Percentiles rank a stretch among this genome's conserved stretches.
phyloP scores from a whole-genome alignment of 2,797 vertebrate genomes.

The Fratercula arctica region DNA sequence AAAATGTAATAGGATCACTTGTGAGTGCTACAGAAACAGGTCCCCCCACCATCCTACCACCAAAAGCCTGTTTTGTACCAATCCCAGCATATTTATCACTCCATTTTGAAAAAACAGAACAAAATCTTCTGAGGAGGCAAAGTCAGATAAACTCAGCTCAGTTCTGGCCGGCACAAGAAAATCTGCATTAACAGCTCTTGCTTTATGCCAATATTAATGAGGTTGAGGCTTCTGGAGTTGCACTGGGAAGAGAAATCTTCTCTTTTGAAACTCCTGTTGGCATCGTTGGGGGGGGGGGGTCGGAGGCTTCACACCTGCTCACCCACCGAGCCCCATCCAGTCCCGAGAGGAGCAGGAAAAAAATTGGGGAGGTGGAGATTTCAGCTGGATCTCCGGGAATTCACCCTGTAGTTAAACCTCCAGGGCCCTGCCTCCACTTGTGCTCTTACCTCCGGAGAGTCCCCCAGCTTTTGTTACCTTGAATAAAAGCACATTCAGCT shows the following conservation, averaged over 20 bases:
- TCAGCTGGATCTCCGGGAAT: not conserved
- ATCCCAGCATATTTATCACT: not conserved
- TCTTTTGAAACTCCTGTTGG: not conserved
- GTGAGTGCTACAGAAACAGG: not conserved
- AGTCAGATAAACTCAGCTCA: constrained; percentile 12
- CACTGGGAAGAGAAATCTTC: not conserved
- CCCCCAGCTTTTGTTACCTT: constrained; percentile 50
- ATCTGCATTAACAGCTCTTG: not conserved
- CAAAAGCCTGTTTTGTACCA: not conserved
- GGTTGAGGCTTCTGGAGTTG: not conserved
- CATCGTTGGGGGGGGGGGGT: not conserved
- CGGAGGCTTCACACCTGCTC: not conserved
- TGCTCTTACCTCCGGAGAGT: not conserved
- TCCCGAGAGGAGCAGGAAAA: not conserved
- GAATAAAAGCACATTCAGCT: constrained; percentile 34
- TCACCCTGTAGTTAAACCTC: not conserved
- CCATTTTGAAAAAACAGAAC: not conserved
- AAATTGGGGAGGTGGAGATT: not conserved
- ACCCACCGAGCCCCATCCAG: accelerated
- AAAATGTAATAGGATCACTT: not conserved
- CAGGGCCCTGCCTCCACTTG: constrained; percentile 12
- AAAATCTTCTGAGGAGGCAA: not conserved
- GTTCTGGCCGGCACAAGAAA: not conserved
- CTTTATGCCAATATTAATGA: not conserved
- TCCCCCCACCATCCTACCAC: not conserved